Evolutionary conservation across 2,888 invertebrate genomes (phyloP).

Genomic region (Terebella lapidaria): DNA sequence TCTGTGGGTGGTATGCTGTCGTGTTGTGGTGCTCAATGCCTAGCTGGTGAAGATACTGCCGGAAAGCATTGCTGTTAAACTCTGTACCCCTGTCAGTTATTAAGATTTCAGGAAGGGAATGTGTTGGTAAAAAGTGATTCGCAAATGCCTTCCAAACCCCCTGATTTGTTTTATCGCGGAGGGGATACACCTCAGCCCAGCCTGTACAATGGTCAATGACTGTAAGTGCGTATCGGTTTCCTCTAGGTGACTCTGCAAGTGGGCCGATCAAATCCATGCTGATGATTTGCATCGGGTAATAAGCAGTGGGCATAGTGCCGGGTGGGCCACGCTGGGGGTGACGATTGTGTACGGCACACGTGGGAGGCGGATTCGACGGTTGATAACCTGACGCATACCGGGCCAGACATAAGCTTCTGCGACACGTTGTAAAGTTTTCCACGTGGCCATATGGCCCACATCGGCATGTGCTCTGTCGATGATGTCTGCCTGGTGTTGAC

Average conservation of each 20-base stretch:
- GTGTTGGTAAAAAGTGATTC: not conserved
- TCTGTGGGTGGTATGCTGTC: not conserved
- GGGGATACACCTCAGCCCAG: not conserved
- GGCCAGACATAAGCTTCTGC: not conserved
- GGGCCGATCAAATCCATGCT: conserved; percentile 1
- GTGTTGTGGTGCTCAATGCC: not conserved
- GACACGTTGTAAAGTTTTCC: not conserved
- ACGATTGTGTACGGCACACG: not conserved
- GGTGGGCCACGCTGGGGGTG: not conserved
- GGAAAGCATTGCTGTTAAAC: not conserved
- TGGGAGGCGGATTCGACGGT: not conserved
- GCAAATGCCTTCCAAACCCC: not conserved
- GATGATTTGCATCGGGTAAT: not conserved
- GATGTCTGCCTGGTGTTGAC: not conserved
- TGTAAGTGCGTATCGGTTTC: too few relatives aligned
- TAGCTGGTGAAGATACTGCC: not conserved
- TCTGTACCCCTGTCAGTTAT: conserved; percentile 1
- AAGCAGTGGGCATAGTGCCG: not conserved
- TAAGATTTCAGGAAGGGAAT: not conserved
- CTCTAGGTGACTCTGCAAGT: not conserved
- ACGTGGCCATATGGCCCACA: not conserved
- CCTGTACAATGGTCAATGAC: too few relatives aligned
- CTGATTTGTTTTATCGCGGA: not conserved
- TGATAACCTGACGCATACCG: not conserved
- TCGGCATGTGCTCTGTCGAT: not conserved